Conservation (phyloP, 2,888 invertebrate species). For the Sinhomidia bicolor region DNA sequence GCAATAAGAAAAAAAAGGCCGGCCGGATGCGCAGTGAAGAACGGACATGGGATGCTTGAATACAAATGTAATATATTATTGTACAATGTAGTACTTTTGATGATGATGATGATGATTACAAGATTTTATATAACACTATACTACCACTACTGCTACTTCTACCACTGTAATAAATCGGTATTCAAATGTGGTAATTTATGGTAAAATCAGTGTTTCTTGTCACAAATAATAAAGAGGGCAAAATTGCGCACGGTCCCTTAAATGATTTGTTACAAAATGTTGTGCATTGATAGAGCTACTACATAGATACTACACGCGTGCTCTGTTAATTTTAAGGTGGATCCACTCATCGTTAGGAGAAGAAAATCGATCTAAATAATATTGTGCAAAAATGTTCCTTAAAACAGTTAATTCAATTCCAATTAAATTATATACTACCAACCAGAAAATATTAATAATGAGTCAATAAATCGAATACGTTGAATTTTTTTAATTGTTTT, state of each 20-base stretch:
- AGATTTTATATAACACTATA: not conserved
- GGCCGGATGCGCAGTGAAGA: constrained; percentile 51
- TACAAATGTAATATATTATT: not conserved
- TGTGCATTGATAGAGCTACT: no score
- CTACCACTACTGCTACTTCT: not conserved
- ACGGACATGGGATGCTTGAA: constrained; percentile 18
- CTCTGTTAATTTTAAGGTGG: no score
- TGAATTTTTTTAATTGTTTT: no score
- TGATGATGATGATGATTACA: not conserved
- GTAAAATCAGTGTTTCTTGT: not conserved
- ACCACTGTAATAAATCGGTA: not conserved
- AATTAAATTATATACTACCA: no score
- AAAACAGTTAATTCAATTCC: no score
- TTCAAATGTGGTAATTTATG: not conserved
- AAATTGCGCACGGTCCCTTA: not conserved
- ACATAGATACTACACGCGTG: no score
- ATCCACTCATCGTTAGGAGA: no score
- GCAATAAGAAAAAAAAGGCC: constrained; percentile 52
- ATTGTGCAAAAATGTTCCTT: no score
- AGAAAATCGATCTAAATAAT: no score
- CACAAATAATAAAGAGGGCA: not conserved
- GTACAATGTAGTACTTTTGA: not conserved
- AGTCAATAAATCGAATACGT: no score
- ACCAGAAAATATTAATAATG: no score
- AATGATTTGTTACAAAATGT: no score